phyloP scores from a whole-genome alignment of 1,140 invertebrate genomes.

The Pseudomyrmex concolor region DNA sequence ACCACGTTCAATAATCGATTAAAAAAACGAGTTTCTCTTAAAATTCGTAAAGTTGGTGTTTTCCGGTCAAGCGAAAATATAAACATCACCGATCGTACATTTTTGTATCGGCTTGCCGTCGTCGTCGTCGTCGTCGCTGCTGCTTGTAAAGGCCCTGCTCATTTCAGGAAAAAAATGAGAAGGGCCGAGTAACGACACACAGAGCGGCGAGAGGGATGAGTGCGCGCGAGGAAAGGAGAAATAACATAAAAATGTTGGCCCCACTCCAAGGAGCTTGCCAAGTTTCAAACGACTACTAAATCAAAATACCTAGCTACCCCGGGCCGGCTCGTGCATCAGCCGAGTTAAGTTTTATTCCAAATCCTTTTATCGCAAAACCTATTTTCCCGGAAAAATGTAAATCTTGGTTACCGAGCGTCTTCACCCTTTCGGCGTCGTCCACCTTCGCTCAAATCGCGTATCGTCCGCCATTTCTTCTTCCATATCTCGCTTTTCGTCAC shows the following conservation, averaged over 20 bases:
- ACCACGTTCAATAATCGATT: background rate
- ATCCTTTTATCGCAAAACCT: slow-evolving; percentile 82
- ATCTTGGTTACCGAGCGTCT: slow-evolving; percentile 74
- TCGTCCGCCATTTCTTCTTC: slow-evolving; percentile 59
- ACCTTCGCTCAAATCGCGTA: slow-evolving; percentile 54
- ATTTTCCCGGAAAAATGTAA: slow-evolving; percentile 80
- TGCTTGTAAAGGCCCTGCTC: slow-evolving; percentile 25
- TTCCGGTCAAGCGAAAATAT: no score
- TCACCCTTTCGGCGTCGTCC: slow-evolving; percentile 14
- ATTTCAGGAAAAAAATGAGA: slow-evolving; percentile 23
- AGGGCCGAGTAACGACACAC: slow-evolving; percentile 40
- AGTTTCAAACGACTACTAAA: slow-evolving; percentile 83
- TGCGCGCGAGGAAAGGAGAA: slow-evolving; percentile 54
- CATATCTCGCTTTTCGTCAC: slow-evolving; percentile 49
- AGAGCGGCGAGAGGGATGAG: slow-evolving; percentile 34
- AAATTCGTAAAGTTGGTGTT: no score
- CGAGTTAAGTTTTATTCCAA: slow-evolving; percentile 80
- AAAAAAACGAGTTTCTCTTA: background rate
- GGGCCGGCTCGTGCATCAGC: slow-evolving; percentile 47
- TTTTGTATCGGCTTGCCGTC: background rate
- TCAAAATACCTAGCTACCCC: slow-evolving; percentile 76
- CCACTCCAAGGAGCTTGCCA: slow-evolving; percentile 82
- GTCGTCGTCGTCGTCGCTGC: background rate
- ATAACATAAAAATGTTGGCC: slow-evolving; percentile 82
- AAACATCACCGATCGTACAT: slow-evolving; percentile 29